Percentiles rank a stretch among this genome's conserved stretches.
phyloP scores from a whole-genome alignment of 2,797 vertebrate genomes.

The Bovichtus diacanthus region DNA sequence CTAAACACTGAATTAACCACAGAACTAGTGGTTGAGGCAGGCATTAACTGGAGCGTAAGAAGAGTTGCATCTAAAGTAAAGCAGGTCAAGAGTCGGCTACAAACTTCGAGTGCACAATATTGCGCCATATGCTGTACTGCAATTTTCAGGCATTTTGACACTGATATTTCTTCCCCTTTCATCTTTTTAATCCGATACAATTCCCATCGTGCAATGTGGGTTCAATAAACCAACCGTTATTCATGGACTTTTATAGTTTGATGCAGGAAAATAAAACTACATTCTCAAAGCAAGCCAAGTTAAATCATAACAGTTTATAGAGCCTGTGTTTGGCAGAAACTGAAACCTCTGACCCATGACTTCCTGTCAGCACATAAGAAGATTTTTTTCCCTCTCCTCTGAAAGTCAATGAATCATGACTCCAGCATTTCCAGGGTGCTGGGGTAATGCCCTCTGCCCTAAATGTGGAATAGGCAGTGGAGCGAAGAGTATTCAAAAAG shows the following conservation, averaged over 20 bases:
- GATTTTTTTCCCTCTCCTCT: background rate
- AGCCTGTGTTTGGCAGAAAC: background rate
- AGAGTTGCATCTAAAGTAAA: background rate
- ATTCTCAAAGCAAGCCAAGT: background rate
- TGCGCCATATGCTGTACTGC: no score
- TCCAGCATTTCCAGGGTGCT: background rate
- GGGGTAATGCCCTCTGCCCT: background rate
- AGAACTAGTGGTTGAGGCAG: background rate
- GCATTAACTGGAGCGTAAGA: slow-evolving; percentile 45
- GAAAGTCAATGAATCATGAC: slow-evolving; percentile 18
- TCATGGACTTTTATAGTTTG: background rate
- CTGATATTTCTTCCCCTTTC: background rate
- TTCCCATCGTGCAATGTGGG: background rate
- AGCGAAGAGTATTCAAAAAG: background rate
- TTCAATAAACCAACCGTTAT: background rate
- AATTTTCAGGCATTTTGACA: background rate
- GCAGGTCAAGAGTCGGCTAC: slow-evolving; percentile 28
- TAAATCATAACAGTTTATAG: background rate
- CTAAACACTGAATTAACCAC: slow-evolving; percentile 21
- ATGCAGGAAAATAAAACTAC: background rate
- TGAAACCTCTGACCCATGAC: slow-evolving; percentile 26
- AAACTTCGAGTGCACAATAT: background rate
- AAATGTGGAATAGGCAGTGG: background rate
- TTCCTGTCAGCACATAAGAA: slow-evolving; percentile 4
- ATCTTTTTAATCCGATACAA: background rate